Conservation (phyloP, 23 tunicate genomes). For the Clavelina lepadiformis region DNA sequence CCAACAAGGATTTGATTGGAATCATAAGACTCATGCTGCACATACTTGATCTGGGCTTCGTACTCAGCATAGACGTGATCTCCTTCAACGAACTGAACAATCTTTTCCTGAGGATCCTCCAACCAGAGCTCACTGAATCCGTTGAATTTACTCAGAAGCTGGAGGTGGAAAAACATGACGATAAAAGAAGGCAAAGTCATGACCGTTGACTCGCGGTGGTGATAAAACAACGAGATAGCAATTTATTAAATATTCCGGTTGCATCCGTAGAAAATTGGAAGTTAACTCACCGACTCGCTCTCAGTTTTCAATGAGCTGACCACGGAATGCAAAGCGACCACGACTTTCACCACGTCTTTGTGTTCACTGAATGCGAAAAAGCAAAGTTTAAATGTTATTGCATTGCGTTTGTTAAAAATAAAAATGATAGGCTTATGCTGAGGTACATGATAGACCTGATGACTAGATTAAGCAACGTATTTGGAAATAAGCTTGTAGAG, state of each 20-base stretch:
- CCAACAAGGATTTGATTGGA: no score
- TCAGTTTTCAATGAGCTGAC: conserved; percentile 93
- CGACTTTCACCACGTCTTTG: conserved; percentile 95
- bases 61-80: conserved; percentile 75
- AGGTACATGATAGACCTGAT: no score
- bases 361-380: conserved; percentile 98
- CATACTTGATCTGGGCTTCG: conserved; percentile 81
- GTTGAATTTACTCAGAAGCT: conserved; percentile 80
- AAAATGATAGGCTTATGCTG: no score
- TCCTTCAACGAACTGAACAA: conserved; percentile 56
- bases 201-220: no score
- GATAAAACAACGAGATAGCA: no score
- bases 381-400: no score
- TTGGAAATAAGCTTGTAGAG: not conserved
- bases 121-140: conserved; percentile 96
- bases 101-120: conserved; percentile 94
- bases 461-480: no score
- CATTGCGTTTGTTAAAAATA: no score
- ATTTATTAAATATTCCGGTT: no score
- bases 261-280: not conserved
- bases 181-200: no score
- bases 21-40: not conserved
- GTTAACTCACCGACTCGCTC: conserved; percentile 69
- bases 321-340: conserved; percentile 95
- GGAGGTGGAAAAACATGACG: conserved; percentile 10